These are phyloP conservation scores for Platysteira castanea DNA, from an alignment of 2,113 vertebrate genomes.

Conservation along the genomic window DNA sequence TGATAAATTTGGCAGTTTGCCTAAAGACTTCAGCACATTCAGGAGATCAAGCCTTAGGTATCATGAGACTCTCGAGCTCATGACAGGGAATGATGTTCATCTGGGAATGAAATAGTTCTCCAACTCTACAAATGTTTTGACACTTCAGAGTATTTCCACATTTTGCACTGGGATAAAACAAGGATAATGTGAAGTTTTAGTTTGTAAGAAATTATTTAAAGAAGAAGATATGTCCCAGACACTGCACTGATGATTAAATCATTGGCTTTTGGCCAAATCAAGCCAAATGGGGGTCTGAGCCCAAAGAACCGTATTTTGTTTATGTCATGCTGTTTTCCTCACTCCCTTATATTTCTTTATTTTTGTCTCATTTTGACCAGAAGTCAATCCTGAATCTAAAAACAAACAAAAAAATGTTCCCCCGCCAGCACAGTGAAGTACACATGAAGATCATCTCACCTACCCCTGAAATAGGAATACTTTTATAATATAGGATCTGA, in stretches of 20 bases:
- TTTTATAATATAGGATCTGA: neutral
- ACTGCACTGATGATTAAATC: neutral
- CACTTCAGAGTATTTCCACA: constrained; percentile 2
- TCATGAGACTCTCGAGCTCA: neutral
- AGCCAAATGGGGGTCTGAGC: neutral
- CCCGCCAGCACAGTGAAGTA: neutral
- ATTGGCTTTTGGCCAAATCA: neutral
- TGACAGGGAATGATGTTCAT: constrained; percentile 22
- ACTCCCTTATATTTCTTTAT: neutral
- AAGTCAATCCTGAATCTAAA: neutral
- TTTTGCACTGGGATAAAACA: neutral
- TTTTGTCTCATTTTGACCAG: neutral
- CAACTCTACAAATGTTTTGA: neutral
- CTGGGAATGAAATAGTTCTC: neutral
- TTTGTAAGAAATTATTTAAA: neutral
- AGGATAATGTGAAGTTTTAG: neutral
- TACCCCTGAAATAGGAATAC: neutral
- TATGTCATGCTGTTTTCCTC: neutral
- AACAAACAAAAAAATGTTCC: neutral
- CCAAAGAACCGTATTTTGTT: neutral
- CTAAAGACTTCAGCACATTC: constrained; percentile 4
- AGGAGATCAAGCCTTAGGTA: constrained; percentile 39
- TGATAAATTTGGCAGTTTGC: constrained; percentile 43
- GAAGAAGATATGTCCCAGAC: neutral
- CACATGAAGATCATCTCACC: neutral